A percentile compares a stretch with the other conserved stretches of the same genome.
Evolutionary conservation across 2,113 vertebrate species (phyloP).

Genomic region (Cathartes aura): DNA sequence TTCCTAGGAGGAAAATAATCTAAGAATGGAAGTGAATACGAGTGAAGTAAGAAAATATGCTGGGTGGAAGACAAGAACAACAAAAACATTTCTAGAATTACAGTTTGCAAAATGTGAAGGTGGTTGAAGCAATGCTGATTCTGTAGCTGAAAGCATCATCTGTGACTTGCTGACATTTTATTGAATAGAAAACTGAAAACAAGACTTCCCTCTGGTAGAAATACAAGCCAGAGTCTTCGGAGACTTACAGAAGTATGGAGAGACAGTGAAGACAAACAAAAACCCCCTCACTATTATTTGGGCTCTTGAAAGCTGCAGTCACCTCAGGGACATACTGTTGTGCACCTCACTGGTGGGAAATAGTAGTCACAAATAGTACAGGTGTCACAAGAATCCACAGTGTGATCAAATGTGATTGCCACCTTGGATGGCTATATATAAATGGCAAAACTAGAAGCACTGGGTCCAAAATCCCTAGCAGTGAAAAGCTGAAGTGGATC

Average conservation of each 20-base stretch:
- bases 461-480: neutral
- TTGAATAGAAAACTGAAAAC: neutral
- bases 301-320: neutral
- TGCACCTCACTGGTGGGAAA: neutral
- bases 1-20: neutral
- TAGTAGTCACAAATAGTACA: neutral
- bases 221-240: neutral
- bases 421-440: neutral
- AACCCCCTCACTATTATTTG: fast-evolving
- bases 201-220: neutral
- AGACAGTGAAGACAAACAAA: neutral
- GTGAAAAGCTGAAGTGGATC: neutral
- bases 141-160: neutral
- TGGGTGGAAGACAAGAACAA: neutral
- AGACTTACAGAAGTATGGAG: neutral
- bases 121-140: neutral
- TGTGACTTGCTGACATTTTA: neutral
- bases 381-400: neutral
- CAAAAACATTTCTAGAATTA: neutral
- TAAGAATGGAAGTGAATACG: neutral
- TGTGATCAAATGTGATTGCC: neutral
- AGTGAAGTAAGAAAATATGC: neutral
- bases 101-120: neutral
- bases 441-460: neutral
- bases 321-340: neutral